Percentiles rank a stretch among this genome's conserved stretches.
Evolutionary conservation across 92 coral and sea anemone genomes (phyloP).

Genomic region (Palythoa grandiflora): DNA sequence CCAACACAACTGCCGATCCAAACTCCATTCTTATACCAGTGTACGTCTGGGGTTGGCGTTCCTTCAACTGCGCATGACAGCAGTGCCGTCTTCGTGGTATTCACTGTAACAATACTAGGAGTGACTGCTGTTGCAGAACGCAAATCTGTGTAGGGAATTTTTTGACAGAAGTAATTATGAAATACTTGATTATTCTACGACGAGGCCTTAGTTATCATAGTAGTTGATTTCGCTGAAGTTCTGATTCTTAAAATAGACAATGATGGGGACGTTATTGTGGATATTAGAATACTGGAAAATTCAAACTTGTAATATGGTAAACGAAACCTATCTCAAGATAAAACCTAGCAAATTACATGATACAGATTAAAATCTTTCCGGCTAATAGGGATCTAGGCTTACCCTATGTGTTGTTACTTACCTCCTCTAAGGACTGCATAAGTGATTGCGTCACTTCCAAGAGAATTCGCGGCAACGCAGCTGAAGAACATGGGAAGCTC

Average conservation of each 20-base stretch:
- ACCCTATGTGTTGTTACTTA: background rate
- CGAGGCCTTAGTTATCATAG: too few species aligned
- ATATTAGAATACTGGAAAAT: too few species aligned
- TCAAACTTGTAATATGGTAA: too few species aligned
- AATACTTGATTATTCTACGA: too few species aligned
- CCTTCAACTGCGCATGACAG: slow-evolving; percentile 73
- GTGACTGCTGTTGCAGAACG: slow-evolving; percentile 19
- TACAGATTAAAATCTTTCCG: too few species aligned
- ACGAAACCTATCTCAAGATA: too few species aligned
- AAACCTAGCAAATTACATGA: too few species aligned
- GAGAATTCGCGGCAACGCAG: slow-evolving; percentile 26
- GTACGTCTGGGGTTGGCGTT: slow-evolving; percentile 67
- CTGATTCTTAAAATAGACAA: too few species aligned
- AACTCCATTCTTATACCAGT: slow-evolving; percentile 70
- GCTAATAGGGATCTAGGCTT: background rate
- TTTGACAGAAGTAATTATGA: too few species aligned
- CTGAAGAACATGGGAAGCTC: slow-evolving; percentile 31
- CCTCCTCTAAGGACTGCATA: slow-evolving; percentile 38
- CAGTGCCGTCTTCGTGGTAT: slow-evolving; percentile 63
- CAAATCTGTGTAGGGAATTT: background rate
- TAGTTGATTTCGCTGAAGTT: too few species aligned
- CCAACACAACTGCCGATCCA: slow-evolving; percentile 73
- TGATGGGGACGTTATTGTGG: too few species aligned
- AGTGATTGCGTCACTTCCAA: slow-evolving; percentile 37
- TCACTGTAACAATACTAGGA: slow-evolving; percentile 48